Evolutionary conservation across 1,140 invertebrate species (phyloP), one percentile per base, ranked within the genome.

Genomic region (Microplitis mediator): DNA sequence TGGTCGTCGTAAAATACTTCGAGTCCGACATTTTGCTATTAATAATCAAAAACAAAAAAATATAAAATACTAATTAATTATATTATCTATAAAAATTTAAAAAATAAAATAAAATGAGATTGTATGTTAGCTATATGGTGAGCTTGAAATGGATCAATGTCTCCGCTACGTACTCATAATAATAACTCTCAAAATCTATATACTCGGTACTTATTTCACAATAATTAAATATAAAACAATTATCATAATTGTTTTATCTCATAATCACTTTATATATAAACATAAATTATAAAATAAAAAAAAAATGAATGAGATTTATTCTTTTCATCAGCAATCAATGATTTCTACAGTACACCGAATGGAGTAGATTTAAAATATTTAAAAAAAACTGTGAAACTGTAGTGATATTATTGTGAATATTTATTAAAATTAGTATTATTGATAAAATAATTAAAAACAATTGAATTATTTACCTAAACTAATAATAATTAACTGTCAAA

Each of bases 1-100:
- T 99, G 71, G 98, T 99, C 73, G 98, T 99, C 5, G 98, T 99
- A 84, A 99, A 99, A 89, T 99, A 99, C 86, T 99, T 99, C 56
- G 98, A 98, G 88, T 99, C 98, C 56, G 98, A 99, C 98, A 99
- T 99, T 80, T 89, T 74, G 65, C 78, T 81, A 74, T 71, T 35
- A 16, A 71, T 11, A 78, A 80, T 73, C 72, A 60, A 50, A 39
- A 34, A 74, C 6, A 9, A 11, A 45, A 45, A 45, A 39, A 23
- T 23, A 23, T 23, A 23, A 23, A 45, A 11, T 61, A 70, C 6
- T 14, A 56, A 58, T 13, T 56, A 60, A 54, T 35, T 54, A 64
- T 68, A 69, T 31, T 39, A 11, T 9, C 16, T 23, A 3, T 35
- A 54, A 11, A 23, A 23, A 23, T 23, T 23, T 23, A 23, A 23